Evolutionary conservation across 2,888 invertebrate species (phyloP), one percentile per base, ranked within the genome.

Genomic region (Ferrisia virgata): DNA sequence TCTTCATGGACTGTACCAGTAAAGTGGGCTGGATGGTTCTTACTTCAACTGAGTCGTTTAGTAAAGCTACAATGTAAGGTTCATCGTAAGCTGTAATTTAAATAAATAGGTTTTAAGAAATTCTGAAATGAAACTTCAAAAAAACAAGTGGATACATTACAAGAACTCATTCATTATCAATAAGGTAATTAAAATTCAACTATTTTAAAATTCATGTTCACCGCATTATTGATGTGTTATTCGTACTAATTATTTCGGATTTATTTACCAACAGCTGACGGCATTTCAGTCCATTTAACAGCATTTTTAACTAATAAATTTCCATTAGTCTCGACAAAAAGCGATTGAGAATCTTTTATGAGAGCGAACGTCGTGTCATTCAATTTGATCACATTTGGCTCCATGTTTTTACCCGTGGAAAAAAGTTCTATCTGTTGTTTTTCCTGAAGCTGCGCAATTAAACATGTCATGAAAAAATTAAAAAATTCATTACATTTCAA

Each of bases 21-120:
- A 94, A 89, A 81, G 92, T 91, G 0, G 95, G 95, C 86, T 96
- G 94, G 84, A 96, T 91, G 3, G 97, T 94, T 86, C 96, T 93
- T 5, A 98, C 92, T 89, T 98, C 95, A 40, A 98, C 91, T 86
- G 92, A 92, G 87, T 95, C 96, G 80, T 94, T 92, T 79, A 96
- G 90, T 79, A 98, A 91, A 5, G 96, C 97, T 85, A 99, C 90
- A 25, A 96, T 91, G 89, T 95, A 99, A 0, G 99, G 99, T 87
- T 95, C 94, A 89, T 99, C 97, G 93, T 97, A 96, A 36, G 94
- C 96, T 93, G 89, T 58, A 86, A 87, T 78, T 80, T 15, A 31
- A 33, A 31, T n/a, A 9, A 15, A 64, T 64, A 6, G 5, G n/a
- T 84, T 72, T 69, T 13, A 2, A 9, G 18, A n/a, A 11, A 78